Conservation (phyloP, 2,888 invertebrate genomes). For the Coronaproctus castanopsis region DNA sequence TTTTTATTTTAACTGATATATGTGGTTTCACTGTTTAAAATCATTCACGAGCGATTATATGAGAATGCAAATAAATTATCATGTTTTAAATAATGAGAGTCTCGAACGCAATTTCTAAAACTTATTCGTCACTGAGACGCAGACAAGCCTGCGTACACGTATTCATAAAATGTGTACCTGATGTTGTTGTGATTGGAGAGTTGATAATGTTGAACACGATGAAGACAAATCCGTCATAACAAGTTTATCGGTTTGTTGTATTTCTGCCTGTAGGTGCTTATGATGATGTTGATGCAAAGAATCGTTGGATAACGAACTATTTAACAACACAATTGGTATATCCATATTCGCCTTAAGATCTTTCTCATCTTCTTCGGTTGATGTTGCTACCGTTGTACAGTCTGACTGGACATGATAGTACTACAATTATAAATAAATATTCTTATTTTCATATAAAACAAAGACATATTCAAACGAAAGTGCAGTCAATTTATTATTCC, state of each 20-base stretch:
- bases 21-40: too few relatives aligned
- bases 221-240: slow-evolving; percentile 18
- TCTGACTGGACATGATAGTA: slow-evolving; percentile 9
- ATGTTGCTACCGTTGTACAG: slow-evolving; percentile 22
- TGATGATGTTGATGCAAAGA: slow-evolving; percentile 3
- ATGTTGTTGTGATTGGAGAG: slow-evolving; percentile 9
- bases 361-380: slow-evolving; percentile 22
- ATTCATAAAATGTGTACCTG: too few relatives aligned
- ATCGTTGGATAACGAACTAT: slow-evolving; percentile 9
- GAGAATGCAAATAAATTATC: too few relatives aligned
- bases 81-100: too few relatives aligned
- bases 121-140: too few relatives aligned
- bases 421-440: slow-evolving; percentile 1
- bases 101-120: too few relatives aligned
- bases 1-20: too few relatives aligned
- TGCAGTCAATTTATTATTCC: too few relatives aligned
- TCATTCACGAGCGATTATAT: too few relatives aligned
- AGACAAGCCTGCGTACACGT: too few relatives aligned
- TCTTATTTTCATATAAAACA: neutral
- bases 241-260: slow-evolving; percentile 14
- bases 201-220: slow-evolving; percentile 12
- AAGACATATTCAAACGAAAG: neutral
- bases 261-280: slow-evolving; percentile 6
- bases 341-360: slow-evolving; percentile 13
- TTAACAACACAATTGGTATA: slow-evolving; percentile 19